Conservation (phyloP, 2,797 vertebrate species). For the Acanthiza pusilla region DNA sequence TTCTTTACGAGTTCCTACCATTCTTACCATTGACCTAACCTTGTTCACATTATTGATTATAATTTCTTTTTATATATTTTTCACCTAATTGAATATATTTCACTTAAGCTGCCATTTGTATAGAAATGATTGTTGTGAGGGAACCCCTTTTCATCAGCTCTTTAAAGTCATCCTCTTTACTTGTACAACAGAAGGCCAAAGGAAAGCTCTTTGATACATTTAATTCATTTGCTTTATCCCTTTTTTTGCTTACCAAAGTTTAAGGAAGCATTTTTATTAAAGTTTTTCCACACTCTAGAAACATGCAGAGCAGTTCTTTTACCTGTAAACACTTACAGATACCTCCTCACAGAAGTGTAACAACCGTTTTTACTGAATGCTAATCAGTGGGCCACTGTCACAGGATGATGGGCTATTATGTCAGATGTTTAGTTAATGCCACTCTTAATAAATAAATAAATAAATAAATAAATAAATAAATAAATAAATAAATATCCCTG, state of each 20-base stretch:
- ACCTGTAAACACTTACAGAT: background rate
- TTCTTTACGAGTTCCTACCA: background rate
- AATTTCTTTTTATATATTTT: background rate
- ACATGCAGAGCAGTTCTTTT: background rate
- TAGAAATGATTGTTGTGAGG: background rate
- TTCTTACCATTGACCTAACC: constrained; percentile 27
- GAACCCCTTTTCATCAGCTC: background rate
- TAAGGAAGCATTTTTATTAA: background rate
- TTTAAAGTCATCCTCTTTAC: background rate
- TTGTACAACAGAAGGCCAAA: background rate
- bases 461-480: background rate
- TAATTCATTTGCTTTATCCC: background rate
- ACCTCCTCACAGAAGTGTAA: background rate
- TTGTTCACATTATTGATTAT: constrained; percentile 7
- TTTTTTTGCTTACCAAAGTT: background rate
- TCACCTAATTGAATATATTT: background rate
- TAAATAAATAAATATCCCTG: background rate
- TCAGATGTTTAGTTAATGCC: background rate
- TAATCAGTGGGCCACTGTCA: background rate
- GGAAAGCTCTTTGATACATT: background rate
- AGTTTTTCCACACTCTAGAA: background rate
- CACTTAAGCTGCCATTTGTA: background rate
- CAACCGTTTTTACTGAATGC: background rate
- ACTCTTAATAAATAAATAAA: background rate
- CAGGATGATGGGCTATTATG: background rate